Base-by-base conservation (phyloP, 2,797 vertebrate genomes). In the Crenuchus spilurus region DNA sequence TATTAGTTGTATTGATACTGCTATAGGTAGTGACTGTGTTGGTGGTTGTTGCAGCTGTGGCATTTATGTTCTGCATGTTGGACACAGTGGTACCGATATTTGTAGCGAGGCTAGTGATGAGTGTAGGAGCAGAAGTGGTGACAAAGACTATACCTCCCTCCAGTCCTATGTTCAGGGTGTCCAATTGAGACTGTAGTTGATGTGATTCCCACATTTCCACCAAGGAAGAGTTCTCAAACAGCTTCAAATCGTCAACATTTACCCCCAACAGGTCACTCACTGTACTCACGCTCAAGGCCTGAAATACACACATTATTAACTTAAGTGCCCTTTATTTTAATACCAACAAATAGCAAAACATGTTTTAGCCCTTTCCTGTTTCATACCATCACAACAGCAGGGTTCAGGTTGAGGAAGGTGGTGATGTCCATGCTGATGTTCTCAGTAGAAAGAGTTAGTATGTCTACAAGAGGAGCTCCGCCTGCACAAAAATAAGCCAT, bases 181-280 rank as follows among this genome's bases (percentile, higher is more conserved):
- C 61, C 51, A 91, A 76, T 0, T 85, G 74, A 14, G 74, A 33
- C 75, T 89, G 1, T 4, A 51, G n/a, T n/a, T n/a, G n/a, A n/a
- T n/a, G n/a, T n/a, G n/a, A n/a, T n/a, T n/a, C n/a, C 80, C 85
- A 86, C 18, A 3, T 2, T 39, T 80, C 67, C 58, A 79, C 62
- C 91, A 89, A 92, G 33, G 11, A 16, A 0, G 85, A 69, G 0
- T 86, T 85, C 77, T 90, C 82, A 88, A 90, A 91, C 37, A 82
- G 6, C 80, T 90, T 88, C 79, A 92, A 81, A 52, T 89, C 82
- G 0, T 0, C 11, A 3, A 90, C 2, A 0, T 77, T 57, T 0
- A 0, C 4, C 4, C 86, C 85, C 79, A 90, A 4, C 33, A 91
- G 82, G 52, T 49, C 66, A 66, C 37, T 16, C 6, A 91, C 86